These are phyloP conservation scores for Aelia acuminata DNA, from an alignment of 2,888 invertebrate species.

Conservation along the genomic window DNA sequence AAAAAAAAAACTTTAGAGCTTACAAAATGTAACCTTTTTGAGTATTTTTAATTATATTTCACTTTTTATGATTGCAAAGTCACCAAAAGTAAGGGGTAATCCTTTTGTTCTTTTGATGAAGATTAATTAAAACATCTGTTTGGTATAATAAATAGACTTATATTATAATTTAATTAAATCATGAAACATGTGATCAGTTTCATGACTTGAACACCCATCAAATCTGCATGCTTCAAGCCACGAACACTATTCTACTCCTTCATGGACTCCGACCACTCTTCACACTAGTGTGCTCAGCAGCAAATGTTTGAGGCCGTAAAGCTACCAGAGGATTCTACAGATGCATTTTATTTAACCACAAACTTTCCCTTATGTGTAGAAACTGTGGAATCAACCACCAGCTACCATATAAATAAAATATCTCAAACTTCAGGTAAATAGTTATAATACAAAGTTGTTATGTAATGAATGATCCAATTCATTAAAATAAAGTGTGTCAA, in stretches of 20 bases:
- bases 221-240: constrained; percentile 28
- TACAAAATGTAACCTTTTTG: background rate
- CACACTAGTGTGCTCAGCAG: background rate
- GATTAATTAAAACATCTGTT: background rate
- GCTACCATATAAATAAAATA: constrained; percentile 36
- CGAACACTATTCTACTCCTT: constrained; percentile 1
- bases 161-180: background rate
- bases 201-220: background rate
- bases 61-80: background rate
- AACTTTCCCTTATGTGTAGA: constrained; percentile 55
- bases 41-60: background rate
- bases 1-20: background rate
- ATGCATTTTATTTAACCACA: constrained; percentile 33
- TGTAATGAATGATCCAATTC: background rate
- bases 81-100: background rate
- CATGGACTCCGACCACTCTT: constrained; percentile 12
- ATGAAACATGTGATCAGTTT: background rate
- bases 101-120: background rate
- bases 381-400: constrained; percentile 9
- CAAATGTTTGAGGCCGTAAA: constrained; percentile 50
- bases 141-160: background rate
- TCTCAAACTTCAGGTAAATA: constrained; percentile 52
- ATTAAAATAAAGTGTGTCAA: background rate
- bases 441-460: background rate
- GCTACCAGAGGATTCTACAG: constrained; percentile 40